Evolutionary conservation across 2,888 invertebrate species (phyloP), one percentile per base, ranked within the genome.

Genomic region (Cyaniris semiargus): DNA sequence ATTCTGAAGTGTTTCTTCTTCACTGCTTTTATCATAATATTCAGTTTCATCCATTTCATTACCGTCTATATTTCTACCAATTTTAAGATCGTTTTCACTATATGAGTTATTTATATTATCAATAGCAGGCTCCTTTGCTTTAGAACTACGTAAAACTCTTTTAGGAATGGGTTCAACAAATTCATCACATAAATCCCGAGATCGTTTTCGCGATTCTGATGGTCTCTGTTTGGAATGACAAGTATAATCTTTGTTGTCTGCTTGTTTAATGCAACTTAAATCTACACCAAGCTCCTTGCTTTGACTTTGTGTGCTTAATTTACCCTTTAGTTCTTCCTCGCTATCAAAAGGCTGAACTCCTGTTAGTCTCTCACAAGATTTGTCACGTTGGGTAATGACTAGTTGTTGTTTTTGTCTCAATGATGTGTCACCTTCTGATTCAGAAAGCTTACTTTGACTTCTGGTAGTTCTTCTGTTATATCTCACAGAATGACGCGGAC

Each of bases 141-240:
- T 80, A 44, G 86, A 83, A 82, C 88, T 89, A 66, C 88, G 86
- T 79, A 90, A 81, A 48, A 86, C 81, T 81, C 89, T 84, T 81
- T 88, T 89, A 77, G 81, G 79, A 53, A 80, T 80, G 48, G 83
- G 75, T 77, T 83, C 84, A 34, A 78, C 81, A 77, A 75, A 78
- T 81, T 38, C 71, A 34, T 86, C 85, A 27, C 79, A 79, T 21
- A 85, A 70, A 53, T 83, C 83, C 80, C 85, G 87, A 18, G 75
- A 79, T 76, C 78, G 70, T 76, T 76, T 80, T 38, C 78, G 77
- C 8, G 71, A n/a, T 6, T 18, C 10, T 56, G 72, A 44, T 1
- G 56, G 56, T 38, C 3, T 21, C 10, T 76, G 38, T 38, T 15
- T 74, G 13, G 15, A 48, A 48, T 23, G 18, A 27, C 44, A 23